phyloP scores from a whole-genome alignment of 2,113 vertebrate genomes.

The Pachypanchax playfairii region DNA sequence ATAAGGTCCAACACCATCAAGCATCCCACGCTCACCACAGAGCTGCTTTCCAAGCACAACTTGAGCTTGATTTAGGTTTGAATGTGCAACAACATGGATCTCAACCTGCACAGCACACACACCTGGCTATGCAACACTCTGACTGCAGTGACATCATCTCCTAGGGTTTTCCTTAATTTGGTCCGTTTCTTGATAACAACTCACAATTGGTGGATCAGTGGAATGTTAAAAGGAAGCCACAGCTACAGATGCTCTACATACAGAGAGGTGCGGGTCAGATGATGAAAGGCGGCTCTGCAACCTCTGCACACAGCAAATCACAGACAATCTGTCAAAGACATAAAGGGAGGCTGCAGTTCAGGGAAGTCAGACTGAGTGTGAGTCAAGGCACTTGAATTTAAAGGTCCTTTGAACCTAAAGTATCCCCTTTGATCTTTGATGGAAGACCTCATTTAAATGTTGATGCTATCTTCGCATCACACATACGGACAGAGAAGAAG shows the following conservation, averaged over 20 bases:
- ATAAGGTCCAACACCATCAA: background rate
- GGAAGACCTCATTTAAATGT: too few relatives aligned
- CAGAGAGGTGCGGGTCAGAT: slow-evolving; percentile 30
- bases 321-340: slow-evolving; percentile 24
- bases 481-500: background rate
- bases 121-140: background rate
- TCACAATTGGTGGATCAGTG: slow-evolving; percentile 17
- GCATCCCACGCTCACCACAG: slow-evolving; percentile 13
- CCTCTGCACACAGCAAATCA: slow-evolving; percentile 49
- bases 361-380: slow-evolving; percentile 1
- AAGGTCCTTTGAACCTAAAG: background rate
- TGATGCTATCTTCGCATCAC: too few relatives aligned
- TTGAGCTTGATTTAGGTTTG: slow-evolving; percentile 37
- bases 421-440: background rate
- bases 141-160: slow-evolving; percentile 22
- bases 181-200: slow-evolving; percentile 30
- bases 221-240: slow-evolving; percentile 23
- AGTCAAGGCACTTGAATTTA: slow-evolving; percentile 11
- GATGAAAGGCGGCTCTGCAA: slow-evolving; percentile 43
- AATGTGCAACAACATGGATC: background rate
- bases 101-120: slow-evolving; percentile 18
- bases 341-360: slow-evolving; percentile 11
- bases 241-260: slow-evolving; percentile 26
- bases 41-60: slow-evolving; percentile 29
- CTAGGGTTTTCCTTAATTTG: slow-evolving; percentile 22